These are phyloP conservation scores for Enchytraeus crypticus DNA, from an alignment of 2,888 invertebrate genomes.

Conservation along the genomic window DNA sequence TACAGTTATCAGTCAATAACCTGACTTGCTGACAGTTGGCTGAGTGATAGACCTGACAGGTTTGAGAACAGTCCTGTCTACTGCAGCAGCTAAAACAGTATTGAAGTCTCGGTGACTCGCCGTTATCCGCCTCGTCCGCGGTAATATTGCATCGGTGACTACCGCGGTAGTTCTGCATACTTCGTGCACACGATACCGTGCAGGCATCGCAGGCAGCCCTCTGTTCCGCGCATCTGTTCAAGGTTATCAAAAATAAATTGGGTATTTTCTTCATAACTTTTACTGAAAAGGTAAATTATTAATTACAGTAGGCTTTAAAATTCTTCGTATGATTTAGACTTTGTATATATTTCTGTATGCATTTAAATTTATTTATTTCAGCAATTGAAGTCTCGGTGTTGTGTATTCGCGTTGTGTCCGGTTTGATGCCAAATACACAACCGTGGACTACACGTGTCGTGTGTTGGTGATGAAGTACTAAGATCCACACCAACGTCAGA, in stretches of 20 bases:
- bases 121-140: slow-evolving; percentile 38
- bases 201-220: slow-evolving; percentile 26
- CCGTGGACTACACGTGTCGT: too few relatives aligned
- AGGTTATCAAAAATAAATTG: neutral
- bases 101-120: slow-evolving; percentile 40
- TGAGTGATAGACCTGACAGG: slow-evolving; percentile 38
- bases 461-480: too few relatives aligned
- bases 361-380: too few relatives aligned
- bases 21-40: slow-evolving; percentile 35
- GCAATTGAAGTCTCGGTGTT: too few relatives aligned
- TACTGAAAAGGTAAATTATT: too few relatives aligned
- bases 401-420: too few relatives aligned
- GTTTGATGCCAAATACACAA: too few relatives aligned
- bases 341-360: too few relatives aligned
- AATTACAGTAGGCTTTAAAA: too few relatives aligned
- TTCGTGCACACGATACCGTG: slow-evolving; percentile 21
- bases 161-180: slow-evolving; percentile 24
- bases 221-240: slow-evolving; percentile 24
- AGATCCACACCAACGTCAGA: too few relatives aligned
- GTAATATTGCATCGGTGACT: slow-evolving; percentile 34
- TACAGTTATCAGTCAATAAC: slow-evolving; percentile 31
- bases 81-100: slow-evolving; percentile 40
- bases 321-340: too few relatives aligned
- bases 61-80: slow-evolving; percentile 34
- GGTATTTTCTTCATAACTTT: too few relatives aligned